Base-by-base conservation (phyloP, 2,797 vertebrate species). In the Tauraco hartlaubi region DNA sequence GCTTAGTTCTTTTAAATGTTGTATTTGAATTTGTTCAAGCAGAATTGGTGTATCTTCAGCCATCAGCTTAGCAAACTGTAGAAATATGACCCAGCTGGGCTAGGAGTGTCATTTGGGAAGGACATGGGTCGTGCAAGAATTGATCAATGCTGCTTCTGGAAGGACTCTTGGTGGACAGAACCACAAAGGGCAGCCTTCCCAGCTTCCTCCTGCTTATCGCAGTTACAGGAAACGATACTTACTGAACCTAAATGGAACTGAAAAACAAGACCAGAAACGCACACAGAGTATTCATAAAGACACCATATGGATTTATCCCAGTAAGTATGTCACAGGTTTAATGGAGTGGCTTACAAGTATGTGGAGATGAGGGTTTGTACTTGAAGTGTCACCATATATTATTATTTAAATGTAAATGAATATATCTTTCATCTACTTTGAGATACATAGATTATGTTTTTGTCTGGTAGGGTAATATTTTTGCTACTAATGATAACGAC, bases 1-100 rank as follows among this genome's bases (percentile, higher is more conserved):
- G 26, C 23, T 91, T 41, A 64, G 59, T 84, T 77, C 84, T 84
- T 93, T 94, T 90, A 91, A 94, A 72, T 59, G 35, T 75, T 69
- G 61, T 59, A 41, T 76, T 88, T 79, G 11, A 86, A 43, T 82
- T 87, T 76, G 41, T 76, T 35, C 9, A 1, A 43, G 52, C 5
- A 14, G 66, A 51, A 78, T 16, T 62, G 62, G n/a, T 61, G 44
- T 83, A 6, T 35, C 29, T 29, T 78, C 31, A 52, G 31, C 29
- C 11, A 9, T 55, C 16, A 61, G 33, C 33, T 78, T 41, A 49
- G 54, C 2, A 3, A 55, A 35, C 26, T 59, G 5, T 8, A 44
- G 55, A 35, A 73, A 37, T 11, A 26, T 37, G 41, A 52, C 51
- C 28, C 46, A 12, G 14, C 10, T 63, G 15, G 41, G 19, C 29